Conservation (phyloP, 2,113 vertebrate genomes). For the Shinisaurus crocodilurus region DNA sequence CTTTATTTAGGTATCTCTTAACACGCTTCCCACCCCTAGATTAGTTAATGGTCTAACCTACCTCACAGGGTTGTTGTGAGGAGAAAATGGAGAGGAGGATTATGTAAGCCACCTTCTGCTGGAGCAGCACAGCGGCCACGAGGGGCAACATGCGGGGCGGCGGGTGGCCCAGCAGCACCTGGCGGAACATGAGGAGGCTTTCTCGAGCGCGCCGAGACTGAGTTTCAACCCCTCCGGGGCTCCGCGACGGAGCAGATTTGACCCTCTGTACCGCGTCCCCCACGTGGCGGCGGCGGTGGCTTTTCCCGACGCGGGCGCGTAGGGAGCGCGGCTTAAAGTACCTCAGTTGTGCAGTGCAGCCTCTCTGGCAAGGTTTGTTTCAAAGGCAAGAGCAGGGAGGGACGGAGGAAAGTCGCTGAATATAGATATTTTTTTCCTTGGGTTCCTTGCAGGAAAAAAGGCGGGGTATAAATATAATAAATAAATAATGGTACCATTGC, state of each 20-base stretch:
- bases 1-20: no score
- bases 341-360: background rate
- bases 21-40: no score
- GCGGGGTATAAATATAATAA: no score
- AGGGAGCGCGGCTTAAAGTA: background rate
- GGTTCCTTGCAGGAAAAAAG: no score
- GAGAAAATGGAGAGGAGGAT: no score
- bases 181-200: conserved; percentile 64
- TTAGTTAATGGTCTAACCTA: no score
- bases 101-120: no score
- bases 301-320: no score
- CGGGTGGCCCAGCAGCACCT: conserved; percentile 51
- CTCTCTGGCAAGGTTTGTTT: background rate
- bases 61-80: no score
- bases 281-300: background rate
- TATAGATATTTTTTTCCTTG: background rate
- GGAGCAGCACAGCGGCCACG: conserved; percentile 66
- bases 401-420: background rate
- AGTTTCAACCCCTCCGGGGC: background rate
- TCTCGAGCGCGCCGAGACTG: background rate
- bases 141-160: conserved; percentile 67
- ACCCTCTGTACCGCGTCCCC: background rate
- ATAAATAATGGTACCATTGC: no score
- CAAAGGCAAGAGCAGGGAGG: background rate
- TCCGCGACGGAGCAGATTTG: background rate